Evolutionary conservation across 2,113 vertebrate genomes (phyloP).

Genomic region (Sebastes fasciatus): DNA sequence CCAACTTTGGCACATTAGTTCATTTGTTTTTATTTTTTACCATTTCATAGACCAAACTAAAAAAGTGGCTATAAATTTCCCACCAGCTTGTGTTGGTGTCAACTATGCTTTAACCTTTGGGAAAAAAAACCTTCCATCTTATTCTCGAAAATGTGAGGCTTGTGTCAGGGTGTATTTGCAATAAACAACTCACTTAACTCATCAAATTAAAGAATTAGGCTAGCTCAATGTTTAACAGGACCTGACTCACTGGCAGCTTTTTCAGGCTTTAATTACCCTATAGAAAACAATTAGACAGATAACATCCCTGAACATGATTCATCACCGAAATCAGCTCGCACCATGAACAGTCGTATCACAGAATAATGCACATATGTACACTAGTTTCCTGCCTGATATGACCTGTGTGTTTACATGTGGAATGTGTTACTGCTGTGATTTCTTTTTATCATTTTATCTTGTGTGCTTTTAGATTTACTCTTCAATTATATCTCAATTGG

Average conservation of each 20-base stretch:
- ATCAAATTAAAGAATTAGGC: neutral
- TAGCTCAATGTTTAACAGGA: neutral
- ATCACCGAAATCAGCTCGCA: neutral
- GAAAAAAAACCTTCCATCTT: neutral
- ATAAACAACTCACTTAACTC: neutral
- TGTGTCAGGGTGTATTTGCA: neutral
- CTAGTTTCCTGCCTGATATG: neutral
- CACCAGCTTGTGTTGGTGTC: neutral
- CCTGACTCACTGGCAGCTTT: neutral
- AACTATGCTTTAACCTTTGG: neutral
- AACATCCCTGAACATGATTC: neutral
- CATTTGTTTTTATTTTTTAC: neutral
- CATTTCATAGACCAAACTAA: neutral
- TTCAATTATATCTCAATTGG: neutral
- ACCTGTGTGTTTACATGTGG: neutral
- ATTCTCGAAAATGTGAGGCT: neutral
- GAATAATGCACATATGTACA: neutral
- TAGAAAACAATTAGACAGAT: slow-evolving; percentile 2
- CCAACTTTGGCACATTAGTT: neutral
- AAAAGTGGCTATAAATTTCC: neutral
- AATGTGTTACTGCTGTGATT: neutral
- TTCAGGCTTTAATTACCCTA: slow-evolving; percentile 2
- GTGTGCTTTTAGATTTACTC: neutral
- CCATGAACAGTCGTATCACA: neutral
- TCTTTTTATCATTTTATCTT: neutral